Base-by-base conservation (phyloP, 2,888 invertebrate species). In the Dryadula phaetusa region DNA sequence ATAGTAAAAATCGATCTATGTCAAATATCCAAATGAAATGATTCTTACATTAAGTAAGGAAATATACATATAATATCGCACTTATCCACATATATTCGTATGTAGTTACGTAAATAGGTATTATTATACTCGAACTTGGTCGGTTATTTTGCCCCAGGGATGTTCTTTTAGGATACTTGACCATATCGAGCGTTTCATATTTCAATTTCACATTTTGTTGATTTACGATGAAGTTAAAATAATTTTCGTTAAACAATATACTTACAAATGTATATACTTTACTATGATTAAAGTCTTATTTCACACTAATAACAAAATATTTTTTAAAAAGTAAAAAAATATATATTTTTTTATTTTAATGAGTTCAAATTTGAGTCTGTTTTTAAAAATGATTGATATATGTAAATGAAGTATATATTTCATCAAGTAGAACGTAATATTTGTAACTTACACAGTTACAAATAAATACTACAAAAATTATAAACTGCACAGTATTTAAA, bases 51-150 rank as follows among this genome's bases (percentile, higher is more conserved):
- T 42, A 28, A 44, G 28, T 44, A 44, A 56, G 37, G 37, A 56
- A 40, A 40, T 56, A 22, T 56, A 20, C 37, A 56, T 40, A 22
- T 56, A 56, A 40, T 37, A 22, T 40, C 8, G 14, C 44, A 44
- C 28, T 28, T 60, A 60, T 37, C 18, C 42, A 44, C 44, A 44
- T 44, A 60, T 18, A 10, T 60, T 28, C 28, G 42, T 60, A 60
- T 14, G 58, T 60, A 60, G 58, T 60, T 60, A 56, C 37, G 37
- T 81, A 84, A 84, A 83, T 82, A 82, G 81, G 81, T 81, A 81
- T 83, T 82, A 82, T 83, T 82, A 84, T 78, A 80, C 77, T 79
- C 70, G 76, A 62, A 71, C 79, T 79, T 79, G 77, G 78, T 78
- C 77, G 81, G 79, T 75, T 62, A 58, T 70, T 75, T 70, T 69